These are phyloP conservation scores for Myopa tessellatipennis DNA, from an alignment of 2,888 invertebrate genomes.

Conservation along the genomic window DNA sequence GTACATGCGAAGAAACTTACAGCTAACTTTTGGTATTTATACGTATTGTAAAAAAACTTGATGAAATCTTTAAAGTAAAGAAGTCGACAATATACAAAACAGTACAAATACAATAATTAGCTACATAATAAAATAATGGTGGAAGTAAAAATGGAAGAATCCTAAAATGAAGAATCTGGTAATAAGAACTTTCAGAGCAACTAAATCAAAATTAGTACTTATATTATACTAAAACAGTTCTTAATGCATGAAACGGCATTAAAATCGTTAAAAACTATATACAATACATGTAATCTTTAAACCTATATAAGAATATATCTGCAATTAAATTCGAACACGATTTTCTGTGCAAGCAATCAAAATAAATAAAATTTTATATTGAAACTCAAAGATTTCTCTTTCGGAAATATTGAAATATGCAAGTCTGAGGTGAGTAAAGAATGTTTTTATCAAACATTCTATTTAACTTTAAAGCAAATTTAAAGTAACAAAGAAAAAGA, in stretches of 20 bases:
- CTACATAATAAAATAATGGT: not conserved
- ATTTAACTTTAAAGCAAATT: not conserved
- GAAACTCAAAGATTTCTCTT: not conserved
- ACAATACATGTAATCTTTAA: not conserved
- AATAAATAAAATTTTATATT: slow-evolving; percentile 36
- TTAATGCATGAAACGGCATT: not conserved
- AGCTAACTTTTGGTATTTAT: too few species aligned
- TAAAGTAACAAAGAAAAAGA: too few species aligned
- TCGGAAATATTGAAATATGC: too few species aligned
- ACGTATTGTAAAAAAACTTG: too few species aligned
- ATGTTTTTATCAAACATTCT: not conserved
- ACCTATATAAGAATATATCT: slow-evolving; percentile 4
- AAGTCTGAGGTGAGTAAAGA: too few species aligned
- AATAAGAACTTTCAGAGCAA: slow-evolving; percentile 46
- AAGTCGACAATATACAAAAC: slow-evolving; percentile 17
- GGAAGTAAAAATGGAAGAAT: not conserved
- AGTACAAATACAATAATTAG: slow-evolving; percentile 16
- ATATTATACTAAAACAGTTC: not conserved
- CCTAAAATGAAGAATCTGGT: too few species aligned
- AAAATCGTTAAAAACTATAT: not conserved
- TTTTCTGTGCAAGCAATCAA: slow-evolving; percentile 29
- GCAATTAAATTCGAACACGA: slow-evolving; percentile 11
- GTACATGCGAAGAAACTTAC: not conserved
- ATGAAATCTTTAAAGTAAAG: not conserved
- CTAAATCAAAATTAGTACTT: slow-evolving; percentile 54